phyloP scores from a whole-genome alignment of 2,113 vertebrate species.

The Protomyctophum bolini region DNA sequence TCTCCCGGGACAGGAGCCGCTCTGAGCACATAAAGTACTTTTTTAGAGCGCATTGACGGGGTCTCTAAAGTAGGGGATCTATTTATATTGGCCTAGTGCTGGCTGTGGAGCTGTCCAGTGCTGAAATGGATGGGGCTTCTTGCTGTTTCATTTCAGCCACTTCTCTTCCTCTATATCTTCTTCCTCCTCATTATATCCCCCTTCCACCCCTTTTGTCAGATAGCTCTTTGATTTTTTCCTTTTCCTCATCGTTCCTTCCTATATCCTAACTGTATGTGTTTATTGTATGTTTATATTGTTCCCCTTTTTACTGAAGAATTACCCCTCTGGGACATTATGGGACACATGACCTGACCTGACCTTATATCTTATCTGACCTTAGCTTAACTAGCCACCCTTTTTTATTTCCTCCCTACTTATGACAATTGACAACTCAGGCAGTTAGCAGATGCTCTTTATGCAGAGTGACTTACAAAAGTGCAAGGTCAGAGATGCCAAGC shows the following conservation, averaged over 20 bases:
- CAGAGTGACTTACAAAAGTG: too few species aligned
- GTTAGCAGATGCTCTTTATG: constrained; percentile 16
- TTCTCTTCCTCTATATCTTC: constrained; percentile 27
- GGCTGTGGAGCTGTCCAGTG: constrained; percentile 71
- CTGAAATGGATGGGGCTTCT: constrained; percentile 68
- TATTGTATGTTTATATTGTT: too few species aligned
- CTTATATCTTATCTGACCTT: too few species aligned
- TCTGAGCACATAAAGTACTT: constrained; percentile 60
- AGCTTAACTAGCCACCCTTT: too few species aligned
- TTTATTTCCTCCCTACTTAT: constrained; percentile 33
- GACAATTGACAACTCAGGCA: constrained; percentile 50
- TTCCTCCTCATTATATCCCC: neutral
- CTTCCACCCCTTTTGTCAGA: neutral
- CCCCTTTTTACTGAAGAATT: too few species aligned
- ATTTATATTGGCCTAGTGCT: constrained; percentile 75
- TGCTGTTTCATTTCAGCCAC: constrained; percentile 63
- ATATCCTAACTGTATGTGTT: too few species aligned
- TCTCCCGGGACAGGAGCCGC: constrained; percentile 52
- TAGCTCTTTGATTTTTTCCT: too few species aligned
- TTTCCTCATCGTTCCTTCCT: too few species aligned
- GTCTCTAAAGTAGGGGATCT: constrained; percentile 71
- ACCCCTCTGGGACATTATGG: too few species aligned
- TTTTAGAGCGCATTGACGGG: constrained; percentile 62
- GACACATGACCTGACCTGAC: too few species aligned
- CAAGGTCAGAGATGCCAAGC: too few species aligned